Conservation (phyloP, 2,797 vertebrate genomes). For the Pyrocephalus nanus region DNA sequence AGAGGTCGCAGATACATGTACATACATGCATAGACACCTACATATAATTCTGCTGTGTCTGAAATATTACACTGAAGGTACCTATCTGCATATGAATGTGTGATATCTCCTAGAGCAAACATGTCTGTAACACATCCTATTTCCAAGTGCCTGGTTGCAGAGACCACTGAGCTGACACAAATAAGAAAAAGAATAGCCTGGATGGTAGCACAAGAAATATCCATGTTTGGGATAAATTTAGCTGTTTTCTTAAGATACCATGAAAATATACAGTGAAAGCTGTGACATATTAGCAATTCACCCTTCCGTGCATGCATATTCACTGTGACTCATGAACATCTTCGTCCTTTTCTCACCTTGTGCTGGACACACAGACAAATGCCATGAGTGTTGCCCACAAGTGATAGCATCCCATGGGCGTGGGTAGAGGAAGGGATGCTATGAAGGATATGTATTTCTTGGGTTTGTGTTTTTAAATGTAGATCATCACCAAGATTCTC, state of each 20-base stretch:
- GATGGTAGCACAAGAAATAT: background rate
- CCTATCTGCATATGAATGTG: background rate
- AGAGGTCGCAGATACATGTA: background rate
- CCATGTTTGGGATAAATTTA: background rate
- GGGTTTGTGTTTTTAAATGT: background rate
- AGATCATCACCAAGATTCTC: background rate
- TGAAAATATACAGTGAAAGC: background rate
- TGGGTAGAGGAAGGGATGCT: background rate
- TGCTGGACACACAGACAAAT: background rate
- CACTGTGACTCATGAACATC: background rate
- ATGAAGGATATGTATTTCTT: background rate
- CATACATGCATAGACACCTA: background rate
- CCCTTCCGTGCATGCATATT: background rate
- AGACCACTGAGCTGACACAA: background rate
- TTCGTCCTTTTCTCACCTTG: background rate
- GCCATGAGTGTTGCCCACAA: background rate
- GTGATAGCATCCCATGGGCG: accelerated
- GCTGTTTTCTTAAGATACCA: background rate
- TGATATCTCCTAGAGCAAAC: background rate
- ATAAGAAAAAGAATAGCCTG: background rate
- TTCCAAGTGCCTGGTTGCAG: background rate
- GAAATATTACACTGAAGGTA: background rate
- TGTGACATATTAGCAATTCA: background rate
- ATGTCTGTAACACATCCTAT: background rate
- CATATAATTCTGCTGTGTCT: background rate